phyloP scores from a whole-genome alignment of 2,888 invertebrate species.

The Sialis fuliginosa region DNA sequence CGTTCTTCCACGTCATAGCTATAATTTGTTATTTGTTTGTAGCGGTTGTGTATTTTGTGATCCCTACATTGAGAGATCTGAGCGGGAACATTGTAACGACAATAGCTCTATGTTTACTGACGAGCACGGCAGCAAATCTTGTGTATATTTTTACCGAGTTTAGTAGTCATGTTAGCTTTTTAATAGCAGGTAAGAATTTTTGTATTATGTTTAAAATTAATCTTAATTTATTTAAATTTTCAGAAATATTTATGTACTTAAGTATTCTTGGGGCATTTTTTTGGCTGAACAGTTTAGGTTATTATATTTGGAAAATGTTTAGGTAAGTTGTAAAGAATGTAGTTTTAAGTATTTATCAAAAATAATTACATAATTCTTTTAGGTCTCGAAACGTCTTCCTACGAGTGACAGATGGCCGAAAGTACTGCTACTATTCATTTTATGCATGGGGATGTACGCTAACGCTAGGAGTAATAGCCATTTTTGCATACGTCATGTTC shows the following conservation, averaged over 20 bases:
- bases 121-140: slow-evolving; percentile 59
- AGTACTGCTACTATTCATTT: slow-evolving; percentile 72
- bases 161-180: slow-evolving; percentile 61
- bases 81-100: slow-evolving; percentile 74
- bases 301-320: slow-evolving; percentile 78
- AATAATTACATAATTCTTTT: slow-evolving; percentile 14
- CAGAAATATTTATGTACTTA: slow-evolving; percentile 60
- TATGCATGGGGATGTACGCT: slow-evolving; percentile 64
- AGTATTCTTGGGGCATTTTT: slow-evolving; percentile 67
- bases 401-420: slow-evolving; percentile 66
- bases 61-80: slow-evolving; percentile 66
- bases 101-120: slow-evolving; percentile 57
- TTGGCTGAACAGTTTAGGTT: slow-evolving; percentile 73
- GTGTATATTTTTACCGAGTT: slow-evolving; percentile 66
- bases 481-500: slow-evolving; percentile 66
- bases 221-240: slow-evolving; percentile 16
- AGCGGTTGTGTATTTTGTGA: slow-evolving; percentile 63
- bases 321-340: slow-evolving; percentile 30
- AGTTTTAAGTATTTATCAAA: slow-evolving; percentile 1
- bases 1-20: slow-evolving; percentile 55
- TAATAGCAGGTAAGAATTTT: slow-evolving; percentile 49
- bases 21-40: slow-evolving; percentile 51
- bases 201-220: slow-evolving; percentile 4
- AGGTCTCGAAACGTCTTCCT: slow-evolving; percentile 72
- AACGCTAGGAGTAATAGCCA: slow-evolving; percentile 51